These are phyloP conservation scores for Nycteola revayana DNA, from an alignment of 2,888 invertebrate genomes.

Conservation along the genomic window DNA sequence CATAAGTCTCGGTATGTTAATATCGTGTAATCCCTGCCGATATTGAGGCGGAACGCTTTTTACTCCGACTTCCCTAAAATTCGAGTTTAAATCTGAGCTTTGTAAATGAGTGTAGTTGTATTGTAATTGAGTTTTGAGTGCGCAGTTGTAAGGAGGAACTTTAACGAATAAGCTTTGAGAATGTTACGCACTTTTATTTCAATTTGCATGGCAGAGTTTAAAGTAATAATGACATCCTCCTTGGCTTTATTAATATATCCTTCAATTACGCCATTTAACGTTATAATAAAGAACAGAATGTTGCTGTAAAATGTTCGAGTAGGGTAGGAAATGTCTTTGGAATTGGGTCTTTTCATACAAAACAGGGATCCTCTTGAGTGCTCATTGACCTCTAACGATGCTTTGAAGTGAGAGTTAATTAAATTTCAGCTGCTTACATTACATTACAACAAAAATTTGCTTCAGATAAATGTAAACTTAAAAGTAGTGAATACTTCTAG, in stretches of 20 bases:
- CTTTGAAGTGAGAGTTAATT: slow-evolving; percentile 72
- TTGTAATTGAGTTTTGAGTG: slow-evolving; percentile 18
- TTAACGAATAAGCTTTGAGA: slow-evolving; percentile 5
- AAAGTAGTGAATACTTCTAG: too few relatives aligned
- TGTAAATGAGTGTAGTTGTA: slow-evolving; percentile 23
- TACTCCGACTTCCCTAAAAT: slow-evolving; percentile 8
- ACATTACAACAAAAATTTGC: slow-evolving; percentile 66
- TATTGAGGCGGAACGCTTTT: slow-evolving; percentile 16
- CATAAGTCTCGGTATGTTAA: slow-evolving; percentile 33
- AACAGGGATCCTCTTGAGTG: slow-evolving; percentile 51
- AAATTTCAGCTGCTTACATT: slow-evolving; percentile 70
- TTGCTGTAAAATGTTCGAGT: slow-evolving; percentile 52
- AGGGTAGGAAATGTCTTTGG: slow-evolving; percentile 53
- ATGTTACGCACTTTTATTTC: slow-evolving; percentile 23
- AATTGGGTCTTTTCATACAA: slow-evolving; percentile 62
- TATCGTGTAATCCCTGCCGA: slow-evolving; percentile 23
- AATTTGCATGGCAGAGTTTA: slow-evolving; percentile 30
- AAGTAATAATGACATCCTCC: slow-evolving; percentile 31
- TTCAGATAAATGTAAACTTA: slow-evolving; percentile 45
- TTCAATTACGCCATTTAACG: slow-evolving; percentile 57
- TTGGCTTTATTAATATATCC: slow-evolving; percentile 45
- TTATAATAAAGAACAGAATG: slow-evolving; percentile 55
- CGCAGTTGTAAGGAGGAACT: slow-evolving; percentile 7
- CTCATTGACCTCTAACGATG: slow-evolving; percentile 61
- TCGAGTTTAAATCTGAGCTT: slow-evolving; percentile 14